Evolutionary conservation across 1,140 invertebrate genomes (phyloP).

Genomic region (Riptortus pedestris): DNA sequence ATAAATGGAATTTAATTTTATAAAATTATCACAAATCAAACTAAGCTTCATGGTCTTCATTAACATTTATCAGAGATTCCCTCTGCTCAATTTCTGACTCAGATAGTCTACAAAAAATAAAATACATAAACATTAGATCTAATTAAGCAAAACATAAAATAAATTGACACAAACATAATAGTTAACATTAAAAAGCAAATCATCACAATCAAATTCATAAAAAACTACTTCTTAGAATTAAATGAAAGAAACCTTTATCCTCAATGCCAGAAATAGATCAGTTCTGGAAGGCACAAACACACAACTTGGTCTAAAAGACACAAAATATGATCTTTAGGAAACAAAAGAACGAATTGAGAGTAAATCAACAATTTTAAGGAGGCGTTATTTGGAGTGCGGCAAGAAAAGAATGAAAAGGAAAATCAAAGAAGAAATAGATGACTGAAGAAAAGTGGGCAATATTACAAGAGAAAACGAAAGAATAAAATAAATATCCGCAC

Average conservation of each 20-base stretch:
- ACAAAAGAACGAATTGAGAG: no score
- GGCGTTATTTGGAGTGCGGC: no score
- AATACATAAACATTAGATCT: background rate
- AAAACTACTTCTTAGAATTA: background rate
- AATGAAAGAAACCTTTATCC: background rate
- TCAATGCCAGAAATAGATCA: no score
- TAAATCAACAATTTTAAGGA: no score
- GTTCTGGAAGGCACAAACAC: no score
- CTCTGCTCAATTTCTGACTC: conserved; percentile 32
- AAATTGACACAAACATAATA: background rate
- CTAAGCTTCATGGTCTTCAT: conserved; percentile 32
- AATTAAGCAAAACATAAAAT: background rate
- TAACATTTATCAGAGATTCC: conserved; percentile 31
- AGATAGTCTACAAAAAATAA: conserved; percentile 28
- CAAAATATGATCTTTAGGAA: no score
- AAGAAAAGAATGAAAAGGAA: no score
- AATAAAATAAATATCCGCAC: no score
- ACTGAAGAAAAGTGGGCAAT: no score
- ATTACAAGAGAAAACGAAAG: no score
- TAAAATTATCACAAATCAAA: background rate
- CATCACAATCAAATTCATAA: background rate
- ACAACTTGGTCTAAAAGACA: no score
- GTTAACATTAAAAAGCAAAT: background rate
- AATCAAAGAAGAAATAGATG: no score
- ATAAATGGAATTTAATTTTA: background rate